These are phyloP conservation scores for Squalus acanthias DNA, from an alignment of 2,797 vertebrate genomes.

Conservation along the genomic window DNA sequence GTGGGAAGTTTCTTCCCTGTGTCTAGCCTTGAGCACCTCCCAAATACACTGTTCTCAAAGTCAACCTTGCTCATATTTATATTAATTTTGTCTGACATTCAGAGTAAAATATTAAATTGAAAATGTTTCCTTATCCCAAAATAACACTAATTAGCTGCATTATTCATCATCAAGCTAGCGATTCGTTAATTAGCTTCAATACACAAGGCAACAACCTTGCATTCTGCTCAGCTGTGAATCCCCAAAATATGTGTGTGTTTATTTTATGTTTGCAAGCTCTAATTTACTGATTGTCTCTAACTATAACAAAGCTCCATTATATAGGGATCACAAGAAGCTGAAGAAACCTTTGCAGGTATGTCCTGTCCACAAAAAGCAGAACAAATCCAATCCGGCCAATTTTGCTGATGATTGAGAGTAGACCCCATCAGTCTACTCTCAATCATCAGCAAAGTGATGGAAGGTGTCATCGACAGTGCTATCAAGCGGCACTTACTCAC, in stretches of 20 bases:
- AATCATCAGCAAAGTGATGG: no score
- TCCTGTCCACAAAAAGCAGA: no score
- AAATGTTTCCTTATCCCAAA: neutral
- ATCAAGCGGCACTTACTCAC: no score
- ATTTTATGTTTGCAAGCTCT: neutral
- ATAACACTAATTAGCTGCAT: neutral
- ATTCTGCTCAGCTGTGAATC: neutral
- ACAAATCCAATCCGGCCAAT: no score
- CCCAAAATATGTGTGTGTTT: neutral
- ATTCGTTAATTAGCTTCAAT: neutral
- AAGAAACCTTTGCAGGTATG: neutral
- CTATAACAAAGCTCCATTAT: neutral
- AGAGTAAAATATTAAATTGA: neutral
- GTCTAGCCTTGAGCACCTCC: neutral
- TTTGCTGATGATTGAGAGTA: no score
- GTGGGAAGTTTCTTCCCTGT: neutral
- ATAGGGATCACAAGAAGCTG: neutral
- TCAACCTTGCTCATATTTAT: neutral
- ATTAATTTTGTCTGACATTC: neutral
- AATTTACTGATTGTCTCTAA: neutral
- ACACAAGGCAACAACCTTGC: neutral
- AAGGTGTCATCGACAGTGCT: no score
- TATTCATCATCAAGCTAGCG: neutral
- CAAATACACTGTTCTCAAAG: neutral
- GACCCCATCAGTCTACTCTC: no score